A percentile compares a stretch with the other conserved stretches of the same genome.
phyloP scores from a whole-genome alignment of 2,797 vertebrate genomes.

The Lacerta bilineata region DNA sequence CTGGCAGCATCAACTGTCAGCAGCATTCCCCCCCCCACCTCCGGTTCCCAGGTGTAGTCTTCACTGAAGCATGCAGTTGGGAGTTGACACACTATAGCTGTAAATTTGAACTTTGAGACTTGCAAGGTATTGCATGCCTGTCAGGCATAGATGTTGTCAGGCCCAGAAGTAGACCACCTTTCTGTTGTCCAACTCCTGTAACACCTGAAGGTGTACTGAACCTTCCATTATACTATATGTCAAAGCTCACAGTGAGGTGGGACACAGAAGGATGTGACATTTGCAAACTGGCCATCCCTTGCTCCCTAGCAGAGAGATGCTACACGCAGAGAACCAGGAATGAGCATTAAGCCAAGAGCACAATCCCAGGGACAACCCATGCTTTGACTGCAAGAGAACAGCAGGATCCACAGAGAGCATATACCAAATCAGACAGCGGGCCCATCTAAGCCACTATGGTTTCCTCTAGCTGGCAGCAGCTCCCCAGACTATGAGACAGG shows the following conservation, averaged over 20 bases:
- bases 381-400: constrained; percentile 36
- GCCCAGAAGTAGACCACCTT: constrained; percentile 5
- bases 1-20: not conserved
- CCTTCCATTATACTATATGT: constrained; percentile 59
- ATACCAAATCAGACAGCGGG: no score
- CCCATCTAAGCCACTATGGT: not conserved
- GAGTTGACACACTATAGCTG: not conserved
- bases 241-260: constrained; percentile 64
- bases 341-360: constrained; percentile 51
- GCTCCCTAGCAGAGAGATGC: constrained; percentile 47
- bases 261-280: constrained; percentile 70
- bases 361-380: constrained; percentile 37
- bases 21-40: not conserved
- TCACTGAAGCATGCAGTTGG: not conserved
- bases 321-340: constrained; percentile 45
- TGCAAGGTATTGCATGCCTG: not conserved
- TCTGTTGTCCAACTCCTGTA: constrained; percentile 48
- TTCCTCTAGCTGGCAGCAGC: not conserved
- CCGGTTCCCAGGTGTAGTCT: not conserved
- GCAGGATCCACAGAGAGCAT: not conserved
- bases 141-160: not conserved
- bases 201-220: constrained; percentile 57
- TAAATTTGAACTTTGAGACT: not conserved
- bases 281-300: constrained; percentile 66
- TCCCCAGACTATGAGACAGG: not conserved